Evolutionary conservation across 2,888 invertebrate species (phyloP).

Genomic region (Orgyia antiqua): DNA sequence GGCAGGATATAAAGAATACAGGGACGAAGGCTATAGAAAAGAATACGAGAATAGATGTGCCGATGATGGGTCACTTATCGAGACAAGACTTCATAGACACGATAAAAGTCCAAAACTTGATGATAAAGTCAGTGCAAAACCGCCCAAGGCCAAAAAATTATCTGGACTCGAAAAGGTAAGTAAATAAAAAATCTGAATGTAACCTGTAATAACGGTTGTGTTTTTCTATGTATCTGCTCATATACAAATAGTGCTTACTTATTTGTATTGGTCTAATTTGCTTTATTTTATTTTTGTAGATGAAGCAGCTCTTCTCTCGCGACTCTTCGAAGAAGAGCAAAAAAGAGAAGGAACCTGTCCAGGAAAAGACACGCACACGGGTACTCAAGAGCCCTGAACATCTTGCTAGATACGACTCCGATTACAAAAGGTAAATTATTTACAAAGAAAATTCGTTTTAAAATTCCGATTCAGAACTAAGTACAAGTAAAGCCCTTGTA

Average conservation of each 20-base stretch:
- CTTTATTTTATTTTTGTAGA: conserved; percentile 41
- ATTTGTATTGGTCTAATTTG: not conserved
- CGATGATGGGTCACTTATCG: conserved; percentile 83
- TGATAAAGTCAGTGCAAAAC: conserved; percentile 73
- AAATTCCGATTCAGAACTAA: too few species aligned
- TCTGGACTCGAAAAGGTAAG: conserved; percentile 85
- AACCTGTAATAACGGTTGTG: too few species aligned
- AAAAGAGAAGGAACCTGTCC: conserved; percentile 78
- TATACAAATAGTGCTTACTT: not conserved
- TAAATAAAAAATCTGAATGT: too few species aligned
- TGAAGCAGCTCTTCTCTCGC: conserved; percentile 86
- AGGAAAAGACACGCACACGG: conserved; percentile 74
- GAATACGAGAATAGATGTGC: conserved; percentile 72
- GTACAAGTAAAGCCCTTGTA: too few species aligned
- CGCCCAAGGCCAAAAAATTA: conserved; percentile 82
- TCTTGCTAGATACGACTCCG: conserved; percentile 67
- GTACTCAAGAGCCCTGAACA: conserved; percentile 77
- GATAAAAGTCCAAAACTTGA: conserved; percentile 72
- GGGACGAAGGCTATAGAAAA: conserved; percentile 56
- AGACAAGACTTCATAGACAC: conserved; percentile 80
- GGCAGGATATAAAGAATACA: conserved; percentile 50
- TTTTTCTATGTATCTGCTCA: not conserved
- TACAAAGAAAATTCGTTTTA: too few species aligned
- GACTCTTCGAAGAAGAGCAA: conserved; percentile 83
- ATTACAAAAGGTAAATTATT: conserved; percentile 57